phyloP scores from a whole-genome alignment of 2,113 vertebrate species.

The Plectropomus leopardus region DNA sequence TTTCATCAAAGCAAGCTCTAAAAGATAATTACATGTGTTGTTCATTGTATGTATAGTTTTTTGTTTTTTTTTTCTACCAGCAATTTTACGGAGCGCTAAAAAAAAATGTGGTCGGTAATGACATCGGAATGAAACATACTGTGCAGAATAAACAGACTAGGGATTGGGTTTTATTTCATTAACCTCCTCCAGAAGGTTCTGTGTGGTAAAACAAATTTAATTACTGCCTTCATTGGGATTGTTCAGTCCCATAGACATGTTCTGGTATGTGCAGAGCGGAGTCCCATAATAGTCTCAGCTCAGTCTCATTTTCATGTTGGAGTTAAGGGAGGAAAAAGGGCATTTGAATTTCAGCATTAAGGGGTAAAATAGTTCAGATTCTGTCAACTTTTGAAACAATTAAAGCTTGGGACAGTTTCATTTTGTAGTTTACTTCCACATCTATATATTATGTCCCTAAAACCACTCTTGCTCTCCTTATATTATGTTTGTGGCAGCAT shows the following conservation, averaged over 20 bases:
- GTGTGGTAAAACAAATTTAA: conserved; percentile 28
- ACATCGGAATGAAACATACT: background rate
- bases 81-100: background rate
- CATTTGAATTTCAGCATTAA: background rate
- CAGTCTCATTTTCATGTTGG: conserved; percentile 8
- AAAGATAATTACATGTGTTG: background rate
- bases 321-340: background rate
- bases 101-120: conserved; percentile 9
- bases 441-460: too few species aligned
- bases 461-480: too few species aligned
- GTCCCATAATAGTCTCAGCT: background rate
- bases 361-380: background rate
- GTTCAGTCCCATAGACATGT: conserved; percentile 12
- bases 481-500: too few species aligned
- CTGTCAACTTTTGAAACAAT: background rate
- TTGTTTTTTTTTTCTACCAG: background rate
- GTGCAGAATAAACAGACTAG: conserved; percentile 15
- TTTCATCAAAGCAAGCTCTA: background rate
- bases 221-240: conserved; percentile 22
- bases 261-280: background rate
- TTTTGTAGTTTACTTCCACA: too few species aligned
- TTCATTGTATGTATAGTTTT: background rate
- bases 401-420: background rate
- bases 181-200: conserved; percentile 30
- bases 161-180: conserved; percentile 41